These are phyloP conservation scores for Panthera tigris DNA, from an alignment of 2,113 vertebrate genomes.

Conservation along the genomic window DNA sequence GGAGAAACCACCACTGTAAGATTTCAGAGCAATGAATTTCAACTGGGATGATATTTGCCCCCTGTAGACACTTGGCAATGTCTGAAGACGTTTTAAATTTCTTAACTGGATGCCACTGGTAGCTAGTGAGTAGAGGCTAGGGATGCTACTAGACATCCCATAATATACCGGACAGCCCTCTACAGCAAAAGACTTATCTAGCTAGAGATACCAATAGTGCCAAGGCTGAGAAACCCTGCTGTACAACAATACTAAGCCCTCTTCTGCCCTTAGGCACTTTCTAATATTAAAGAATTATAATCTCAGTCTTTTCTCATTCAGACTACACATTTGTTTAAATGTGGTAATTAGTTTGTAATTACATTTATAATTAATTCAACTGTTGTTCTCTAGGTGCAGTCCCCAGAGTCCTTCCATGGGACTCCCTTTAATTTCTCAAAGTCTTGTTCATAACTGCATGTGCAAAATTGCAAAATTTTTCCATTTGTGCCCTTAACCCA, in stretches of 20 bases:
- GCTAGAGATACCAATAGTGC: not conserved
- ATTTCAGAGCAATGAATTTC: not conserved
- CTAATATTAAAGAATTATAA: not conserved
- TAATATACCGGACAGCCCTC: not conserved
- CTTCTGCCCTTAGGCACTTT: not conserved
- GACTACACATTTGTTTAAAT: constrained; percentile 43
- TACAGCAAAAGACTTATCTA: not conserved
- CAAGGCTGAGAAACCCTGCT: not conserved
- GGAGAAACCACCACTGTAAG: not conserved
- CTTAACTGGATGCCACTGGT: not conserved
- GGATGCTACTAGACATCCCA: not conserved
- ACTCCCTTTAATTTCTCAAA: constrained; percentile 36
- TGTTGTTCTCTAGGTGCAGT: not conserved
- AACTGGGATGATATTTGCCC: not conserved
- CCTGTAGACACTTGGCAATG: not conserved
- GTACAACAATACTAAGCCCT: not conserved
- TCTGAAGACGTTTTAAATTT: not conserved
- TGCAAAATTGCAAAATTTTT: not conserved
- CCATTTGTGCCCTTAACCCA: not conserved
- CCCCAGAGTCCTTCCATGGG: not conserved
- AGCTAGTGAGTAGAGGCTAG: not conserved
- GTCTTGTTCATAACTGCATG: not conserved
- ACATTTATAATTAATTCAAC: constrained; percentile 24
- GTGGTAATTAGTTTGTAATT: constrained; percentile 37
- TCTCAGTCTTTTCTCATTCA: not conserved